Evolutionary conservation across 1,140 invertebrate genomes (phyloP).

Genomic region (Lutraria rhynchaena): DNA sequence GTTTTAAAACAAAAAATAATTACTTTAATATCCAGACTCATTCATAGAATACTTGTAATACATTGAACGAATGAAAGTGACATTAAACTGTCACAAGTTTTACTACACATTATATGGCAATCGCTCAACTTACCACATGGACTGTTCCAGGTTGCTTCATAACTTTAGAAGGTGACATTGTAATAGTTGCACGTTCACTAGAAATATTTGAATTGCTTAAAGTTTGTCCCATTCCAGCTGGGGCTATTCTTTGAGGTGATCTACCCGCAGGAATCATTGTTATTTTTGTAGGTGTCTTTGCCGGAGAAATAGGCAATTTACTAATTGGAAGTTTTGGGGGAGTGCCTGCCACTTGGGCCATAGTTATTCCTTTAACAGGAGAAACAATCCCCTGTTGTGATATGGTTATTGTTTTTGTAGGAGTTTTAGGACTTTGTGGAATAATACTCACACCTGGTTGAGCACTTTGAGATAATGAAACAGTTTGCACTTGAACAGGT

Average conservation of each 20-base stretch:
- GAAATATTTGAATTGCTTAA: conserved; percentile 52
- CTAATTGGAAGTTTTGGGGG: conserved; percentile 77
- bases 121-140: conserved; percentile 69
- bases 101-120: too few species aligned
- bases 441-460: conserved; percentile 59
- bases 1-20: not conserved
- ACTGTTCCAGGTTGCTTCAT: conserved; percentile 76
- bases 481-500: conserved; percentile 69
- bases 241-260: conserved; percentile 80
- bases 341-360: conserved; percentile 63
- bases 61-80: too few species aligned
- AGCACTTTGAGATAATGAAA: conserved; percentile 40
- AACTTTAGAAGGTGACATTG: conserved; percentile 82
- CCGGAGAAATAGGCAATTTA: conserved; percentile 79
- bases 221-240: conserved; percentile 61
- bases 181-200: conserved; percentile 83
- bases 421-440: conserved; percentile 69
- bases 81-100: too few species aligned
- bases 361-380: conserved; percentile 59
- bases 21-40: too few species aligned
- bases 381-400: conserved; percentile 83
- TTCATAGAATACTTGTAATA: too few species aligned
- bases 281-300: conserved; percentile 80
- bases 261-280: conserved; percentile 80
- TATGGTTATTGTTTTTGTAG: conserved; percentile 88